Base-by-base conservation (phyloP, 2,113 vertebrate species). In the Brachyistius frenatus region DNA sequence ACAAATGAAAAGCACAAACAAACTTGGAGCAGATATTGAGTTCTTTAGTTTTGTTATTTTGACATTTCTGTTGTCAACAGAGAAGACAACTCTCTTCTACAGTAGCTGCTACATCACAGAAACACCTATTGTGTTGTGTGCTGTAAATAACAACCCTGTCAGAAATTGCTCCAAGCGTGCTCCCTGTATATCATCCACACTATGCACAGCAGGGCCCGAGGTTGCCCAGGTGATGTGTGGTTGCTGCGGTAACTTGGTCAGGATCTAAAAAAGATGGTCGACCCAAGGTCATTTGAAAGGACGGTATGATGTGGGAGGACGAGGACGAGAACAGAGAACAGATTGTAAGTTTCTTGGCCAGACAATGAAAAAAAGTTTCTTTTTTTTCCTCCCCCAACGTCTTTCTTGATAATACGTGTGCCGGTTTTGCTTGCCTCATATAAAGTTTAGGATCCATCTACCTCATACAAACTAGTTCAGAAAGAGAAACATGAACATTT, bases 221-320 rank as follows among this genome's bases (percentile, higher is more conserved):
- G 78, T 66, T 61, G 76, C 66, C 76, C 46, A 44, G 65, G 80
- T 76, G 74, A 81, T 73, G 65, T 13, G 66, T 66, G 54, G 86
- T 85, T 88, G 84, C 83, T 76, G 60, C 7, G 82, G 75, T 53
- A 80, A 87, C 84, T 66, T 23, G 2, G 69, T 68, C 61, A 37
- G 37, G 16, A 68, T 75, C 46, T 64, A 10, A 73, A 75, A 53
- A 35, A 73, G 52, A 66, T 5, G n/a, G 60, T n/a, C 2, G 11
- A 76, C 46, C 52, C 35, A 30, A 83, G 72, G 72, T 84, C 74
- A 80, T 0, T n/a, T 0, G 14, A 70, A 69, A 73, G 60, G 57
- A 66, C 1, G n/a, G 14, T 30, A 36, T 15, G 50, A 15, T 7
- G 62, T 41, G 50, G 66, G 79, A 78, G 53, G 61, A 54, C 7